These are phyloP conservation scores for Habropoda laboriosa DNA, from an alignment of 1,140 invertebrate species.

Conservation along the genomic window DNA sequence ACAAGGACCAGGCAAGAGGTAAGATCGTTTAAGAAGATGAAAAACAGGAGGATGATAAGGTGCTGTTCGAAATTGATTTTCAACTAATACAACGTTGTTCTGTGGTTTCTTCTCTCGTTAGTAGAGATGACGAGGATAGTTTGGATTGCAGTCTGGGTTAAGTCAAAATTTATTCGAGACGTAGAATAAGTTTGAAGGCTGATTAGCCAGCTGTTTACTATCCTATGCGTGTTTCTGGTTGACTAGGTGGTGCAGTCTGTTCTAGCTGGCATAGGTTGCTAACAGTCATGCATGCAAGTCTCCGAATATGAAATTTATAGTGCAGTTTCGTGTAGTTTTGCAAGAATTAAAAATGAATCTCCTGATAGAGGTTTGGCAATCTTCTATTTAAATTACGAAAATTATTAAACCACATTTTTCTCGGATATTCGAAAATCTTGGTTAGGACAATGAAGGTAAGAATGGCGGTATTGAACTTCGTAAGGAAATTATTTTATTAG, in stretches of 20 bases:
- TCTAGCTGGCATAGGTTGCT: neutral
- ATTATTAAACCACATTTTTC: no score
- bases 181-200: slow-evolving; percentile 19
- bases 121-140: no score
- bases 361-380: neutral
- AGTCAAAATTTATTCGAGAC: slow-evolving; percentile 13
- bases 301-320: neutral
- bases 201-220: slow-evolving; percentile 25
- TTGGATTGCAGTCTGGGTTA: neutral
- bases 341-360: neutral
- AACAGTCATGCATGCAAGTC: neutral
- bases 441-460: no score
- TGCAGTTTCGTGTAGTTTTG: neutral
- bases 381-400: neutral
- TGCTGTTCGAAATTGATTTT: neutral
- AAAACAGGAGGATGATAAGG: neutral
- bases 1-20: slow-evolving; percentile 68
- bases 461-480: no score
- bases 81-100: no score
- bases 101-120: neutral
- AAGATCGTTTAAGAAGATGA: slow-evolving; percentile 40
- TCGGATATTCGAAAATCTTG: no score
- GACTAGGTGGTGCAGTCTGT: neutral
- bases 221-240: slow-evolving; percentile 4
- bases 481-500: no score